These are phyloP conservation scores for Bombus sylvicola DNA, from an alignment of 1,140 invertebrate species.

Conservation along the genomic window DNA sequence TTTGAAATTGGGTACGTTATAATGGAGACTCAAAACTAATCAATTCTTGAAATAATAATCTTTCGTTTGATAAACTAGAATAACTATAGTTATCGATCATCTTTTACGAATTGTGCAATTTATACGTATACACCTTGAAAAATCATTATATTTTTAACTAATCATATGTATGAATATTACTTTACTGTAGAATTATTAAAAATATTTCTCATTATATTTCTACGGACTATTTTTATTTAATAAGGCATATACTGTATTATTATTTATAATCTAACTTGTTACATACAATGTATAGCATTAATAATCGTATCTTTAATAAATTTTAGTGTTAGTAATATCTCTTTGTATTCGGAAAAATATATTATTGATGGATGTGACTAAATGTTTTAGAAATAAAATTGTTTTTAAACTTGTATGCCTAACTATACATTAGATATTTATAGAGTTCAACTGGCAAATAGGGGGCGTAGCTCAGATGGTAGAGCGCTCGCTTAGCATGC, in stretches of 20 bases:
- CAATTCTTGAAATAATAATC: not conserved
- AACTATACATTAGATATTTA: fast-evolving
- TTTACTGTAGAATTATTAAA: too few species aligned
- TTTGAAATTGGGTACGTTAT: not conserved
- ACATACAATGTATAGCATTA: too few species aligned
- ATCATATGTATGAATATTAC: too few species aligned
- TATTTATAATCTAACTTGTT: too few species aligned
- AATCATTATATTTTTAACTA: too few species aligned
- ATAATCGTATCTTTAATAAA: not conserved
- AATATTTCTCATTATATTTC: too few species aligned
- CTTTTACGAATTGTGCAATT: not conserved
- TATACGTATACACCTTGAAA: not conserved
- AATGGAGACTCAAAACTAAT: not conserved
- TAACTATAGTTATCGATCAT: not conserved
- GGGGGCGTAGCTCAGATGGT: conserved; percentile 93
- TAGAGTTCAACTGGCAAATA: fast-evolving
- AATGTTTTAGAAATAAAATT: not conserved
- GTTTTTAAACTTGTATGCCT: not conserved
- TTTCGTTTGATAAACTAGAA: not conserved
- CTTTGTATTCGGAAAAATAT: not conserved
- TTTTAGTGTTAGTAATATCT: not conserved
- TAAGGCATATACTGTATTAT: not conserved
- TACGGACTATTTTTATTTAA: not conserved
- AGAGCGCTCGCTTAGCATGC: conserved; percentile 95
- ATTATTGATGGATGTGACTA: not conserved